These are phyloP conservation scores for Coenonympha glycerion DNA, from an alignment of 2,888 invertebrate genomes.

Conservation along the genomic window DNA sequence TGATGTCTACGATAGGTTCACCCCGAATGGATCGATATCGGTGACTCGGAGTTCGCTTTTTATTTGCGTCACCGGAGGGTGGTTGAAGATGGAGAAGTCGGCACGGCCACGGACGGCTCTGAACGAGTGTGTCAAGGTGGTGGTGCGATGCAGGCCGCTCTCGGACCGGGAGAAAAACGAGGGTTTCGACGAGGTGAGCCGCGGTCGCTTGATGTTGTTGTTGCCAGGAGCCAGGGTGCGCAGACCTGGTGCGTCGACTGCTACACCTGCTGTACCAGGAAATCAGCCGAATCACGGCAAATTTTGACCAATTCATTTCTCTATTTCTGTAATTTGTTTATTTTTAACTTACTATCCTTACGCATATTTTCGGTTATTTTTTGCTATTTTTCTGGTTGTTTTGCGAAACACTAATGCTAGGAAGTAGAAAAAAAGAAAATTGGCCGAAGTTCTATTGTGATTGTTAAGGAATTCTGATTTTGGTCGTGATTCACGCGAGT, in stretches of 20 bases:
- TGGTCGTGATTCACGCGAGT: conserved; percentile 23
- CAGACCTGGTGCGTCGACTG: conserved; percentile 47
- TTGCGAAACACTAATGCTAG: neutral
- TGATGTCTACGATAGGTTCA: conserved; percentile 58
- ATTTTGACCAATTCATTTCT: neutral
- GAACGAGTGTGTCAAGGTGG: conserved; percentile 95
- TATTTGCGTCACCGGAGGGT: conserved; percentile 46
- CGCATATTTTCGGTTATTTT: neutral
- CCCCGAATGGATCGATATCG: conserved; percentile 72
- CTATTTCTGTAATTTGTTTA: neutral
- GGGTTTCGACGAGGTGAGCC: conserved; percentile 79
- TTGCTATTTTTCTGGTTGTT: neutral
- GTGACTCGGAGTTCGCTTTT: conserved; percentile 56
- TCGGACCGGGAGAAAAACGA: conserved; percentile 88
- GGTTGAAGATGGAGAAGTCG: conserved; percentile 66
- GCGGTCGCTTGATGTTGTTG: conserved; percentile 37
- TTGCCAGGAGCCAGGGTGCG: conserved; percentile 42
- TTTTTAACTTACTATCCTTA: conserved; percentile 15
- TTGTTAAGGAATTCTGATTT: conserved; percentile 8
- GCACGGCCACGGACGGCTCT: conserved; percentile 70
- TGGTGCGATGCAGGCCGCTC: conserved; percentile 97
- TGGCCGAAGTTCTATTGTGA: conserved; percentile 4
- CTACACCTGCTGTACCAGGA: neutral
- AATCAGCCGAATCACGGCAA: neutral
- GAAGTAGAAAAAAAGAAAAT: conserved; percentile 1